Base-by-base conservation (phyloP, 2,888 invertebrate species). In the Eupithecia vulgata region DNA sequence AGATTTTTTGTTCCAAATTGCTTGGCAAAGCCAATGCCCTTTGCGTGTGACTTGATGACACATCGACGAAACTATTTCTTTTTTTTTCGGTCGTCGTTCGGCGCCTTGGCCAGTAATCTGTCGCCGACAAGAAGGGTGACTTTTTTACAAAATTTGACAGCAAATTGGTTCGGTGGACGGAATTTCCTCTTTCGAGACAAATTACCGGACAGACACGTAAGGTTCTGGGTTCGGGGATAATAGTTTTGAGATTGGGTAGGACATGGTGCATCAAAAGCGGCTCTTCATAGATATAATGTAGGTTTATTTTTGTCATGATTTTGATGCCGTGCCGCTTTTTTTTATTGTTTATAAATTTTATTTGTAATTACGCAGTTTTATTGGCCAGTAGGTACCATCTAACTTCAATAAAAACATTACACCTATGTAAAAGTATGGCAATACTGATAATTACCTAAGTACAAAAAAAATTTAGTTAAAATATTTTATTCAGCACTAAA, bases 71-170 rank as follows among this genome's bases (percentile, higher is more conserved):
- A 85, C 85, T 85, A 86, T 88, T 88, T 82, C 70, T 82, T 84
- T 87, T 82, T 65, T 64, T 68, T 81, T 80, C 78, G 74, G 74
- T 76, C 80, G 81, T 83, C 76, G 78, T 78, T 82, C 82, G 88
- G 89, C 90, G 90, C 90, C 90, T 85, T 80, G 82, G 80, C 80
- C 83, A 78, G 84, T 88, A 91, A 93, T 93, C 92, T 91, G 91
- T 90, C 88, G 85, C 81, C 86, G 84, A 82, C 83, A 82, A 79
- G 78, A 71, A 73, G 73, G 80, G 84, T 80, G 80, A 79, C 79
- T 74, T 79, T 84, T 86, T 86, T 84, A 82, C 85, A 85, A 82
- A 79, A 80, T 78, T 80, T 84, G 85, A 85, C 85, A 86, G 77
- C 80, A 85, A 87, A 87, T 86, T 84, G 84, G 83, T 83, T 81